Conservation (phyloP, 2,888 invertebrate genomes). For the Trissolcus japonicus region DNA sequence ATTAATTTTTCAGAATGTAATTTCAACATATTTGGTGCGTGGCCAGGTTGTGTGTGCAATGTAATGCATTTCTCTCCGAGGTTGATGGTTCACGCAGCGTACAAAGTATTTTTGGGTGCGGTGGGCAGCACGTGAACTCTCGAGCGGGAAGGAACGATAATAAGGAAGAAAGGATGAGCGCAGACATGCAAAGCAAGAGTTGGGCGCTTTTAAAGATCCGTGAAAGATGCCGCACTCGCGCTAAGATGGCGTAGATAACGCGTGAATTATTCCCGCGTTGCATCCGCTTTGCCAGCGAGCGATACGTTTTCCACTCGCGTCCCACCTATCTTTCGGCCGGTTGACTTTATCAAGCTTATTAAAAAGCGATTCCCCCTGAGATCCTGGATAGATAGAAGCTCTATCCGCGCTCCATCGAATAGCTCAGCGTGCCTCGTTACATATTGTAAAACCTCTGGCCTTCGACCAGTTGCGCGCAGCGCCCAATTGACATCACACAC, state of each 20-base stretch:
- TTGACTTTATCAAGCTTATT: conserved; percentile 75
- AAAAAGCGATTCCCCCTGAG: conserved; percentile 71
- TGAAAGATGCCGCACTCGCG: conserved; percentile 70
- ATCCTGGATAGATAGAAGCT: conserved; percentile 69
- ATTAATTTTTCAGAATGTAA: conserved; percentile 17
- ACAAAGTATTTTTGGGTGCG: conserved; percentile 48
- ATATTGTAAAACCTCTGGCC: conserved; percentile 50
- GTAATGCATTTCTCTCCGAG: conserved; percentile 40
- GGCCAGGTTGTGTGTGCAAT: conserved; percentile 13
- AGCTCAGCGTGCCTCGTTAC: conserved; percentile 56
- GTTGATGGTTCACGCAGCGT: conserved; percentile 43
- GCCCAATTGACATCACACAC: conserved; percentile 31
- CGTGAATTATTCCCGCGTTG: conserved; percentile 71
- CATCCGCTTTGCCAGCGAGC: conserved; percentile 60
- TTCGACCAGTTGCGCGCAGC: conserved; percentile 37
- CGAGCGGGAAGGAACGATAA: conserved; percentile 31
- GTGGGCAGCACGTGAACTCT: conserved; percentile 29
- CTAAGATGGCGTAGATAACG: conserved; percentile 74
- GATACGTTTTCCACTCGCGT: conserved; percentile 59
- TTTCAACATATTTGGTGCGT: conserved; percentile 21
- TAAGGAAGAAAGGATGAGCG: conserved; percentile 30
- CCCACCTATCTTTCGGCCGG: conserved; percentile 61
- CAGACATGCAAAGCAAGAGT: conserved; percentile 42
- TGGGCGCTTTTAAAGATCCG: conserved; percentile 58
- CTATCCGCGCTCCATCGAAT: conserved; percentile 64